These are phyloP conservation scores for Cynaeus angustus DNA, from an alignment of 2,888 invertebrate genomes.

Conservation along the genomic window DNA sequence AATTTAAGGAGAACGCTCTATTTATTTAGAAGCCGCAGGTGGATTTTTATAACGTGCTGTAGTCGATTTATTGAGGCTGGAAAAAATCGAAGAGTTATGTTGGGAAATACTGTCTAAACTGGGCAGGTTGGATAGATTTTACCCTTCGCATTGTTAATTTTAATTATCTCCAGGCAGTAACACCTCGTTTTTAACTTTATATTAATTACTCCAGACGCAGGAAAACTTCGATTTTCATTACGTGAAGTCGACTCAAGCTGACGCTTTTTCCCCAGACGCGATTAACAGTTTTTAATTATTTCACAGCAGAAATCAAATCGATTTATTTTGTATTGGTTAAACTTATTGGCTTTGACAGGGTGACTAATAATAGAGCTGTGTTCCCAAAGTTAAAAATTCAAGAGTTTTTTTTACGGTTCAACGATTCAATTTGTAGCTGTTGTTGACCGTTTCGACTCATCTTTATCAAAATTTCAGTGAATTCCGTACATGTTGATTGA, in stretches of 20 bases:
- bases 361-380: not conserved
- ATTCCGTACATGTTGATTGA: not conserved
- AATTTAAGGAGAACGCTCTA: not conserved
- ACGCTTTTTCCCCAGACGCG: not conserved
- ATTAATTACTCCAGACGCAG: too few species aligned
- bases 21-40: slow-evolving; percentile 11
- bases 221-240: not conserved
- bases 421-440: too few species aligned
- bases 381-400: not conserved
- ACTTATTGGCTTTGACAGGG: not conserved
- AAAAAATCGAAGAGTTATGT: not conserved
- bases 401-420: not conserved
- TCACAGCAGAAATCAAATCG: slow-evolving; percentile 1
- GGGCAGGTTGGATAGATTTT: too few species aligned
- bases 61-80: not conserved
- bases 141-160: too few species aligned
- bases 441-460: not conserved
- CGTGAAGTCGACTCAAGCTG: not conserved
- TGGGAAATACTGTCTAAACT: not conserved
- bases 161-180: too few species aligned
- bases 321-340: not conserved
- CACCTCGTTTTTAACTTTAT: too few species aligned
- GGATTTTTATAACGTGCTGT: slow-evolving; percentile 6
- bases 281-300: not conserved
- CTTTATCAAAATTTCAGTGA: not conserved